These are phyloP conservation scores for Hirtodrosophila histrioides DNA, from an alignment of 2,888 invertebrate species.

Conservation along the genomic window DNA sequence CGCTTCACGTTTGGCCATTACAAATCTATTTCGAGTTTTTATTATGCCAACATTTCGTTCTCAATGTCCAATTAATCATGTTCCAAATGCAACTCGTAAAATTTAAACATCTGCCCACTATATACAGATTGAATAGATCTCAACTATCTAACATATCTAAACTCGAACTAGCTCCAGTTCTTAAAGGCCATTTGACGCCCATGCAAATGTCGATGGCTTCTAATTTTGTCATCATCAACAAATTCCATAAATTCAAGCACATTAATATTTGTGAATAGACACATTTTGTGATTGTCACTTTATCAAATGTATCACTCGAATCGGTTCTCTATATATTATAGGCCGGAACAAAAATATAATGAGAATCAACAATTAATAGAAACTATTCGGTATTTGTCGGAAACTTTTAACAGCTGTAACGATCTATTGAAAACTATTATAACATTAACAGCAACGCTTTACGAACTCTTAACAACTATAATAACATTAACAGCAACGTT, in stretches of 20 bases:
- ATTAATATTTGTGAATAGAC: slow-evolving; percentile 24
- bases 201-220: slow-evolving; percentile 29
- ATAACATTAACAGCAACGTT: too few species aligned
- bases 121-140: too few species aligned
- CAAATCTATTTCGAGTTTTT: slow-evolving; percentile 23
- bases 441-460: too few species aligned
- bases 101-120: slow-evolving; percentile 14
- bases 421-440: too few species aligned
- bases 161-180: slow-evolving; percentile 2
- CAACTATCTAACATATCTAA: slow-evolving; percentile 13
- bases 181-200: slow-evolving; percentile 2
- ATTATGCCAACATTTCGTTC: slow-evolving; percentile 19
- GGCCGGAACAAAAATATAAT: too few species aligned
- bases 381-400: too few species aligned
- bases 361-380: too few species aligned
- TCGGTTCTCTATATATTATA: too few species aligned
- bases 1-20: neutral
- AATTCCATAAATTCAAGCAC: slow-evolving; percentile 64
- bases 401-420: too few species aligned
- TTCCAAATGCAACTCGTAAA: slow-evolving; percentile 47
- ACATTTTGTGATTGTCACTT: slow-evolving; percentile 21
- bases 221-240: slow-evolving; percentile 30
- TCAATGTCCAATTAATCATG: slow-evolving; percentile 57
- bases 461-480: too few species aligned
- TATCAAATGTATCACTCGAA: slow-evolving; percentile 9